These are phyloP conservation scores for Leuciscus waleckii DNA, from an alignment of 2,797 vertebrate genomes.

Conservation along the genomic window DNA sequence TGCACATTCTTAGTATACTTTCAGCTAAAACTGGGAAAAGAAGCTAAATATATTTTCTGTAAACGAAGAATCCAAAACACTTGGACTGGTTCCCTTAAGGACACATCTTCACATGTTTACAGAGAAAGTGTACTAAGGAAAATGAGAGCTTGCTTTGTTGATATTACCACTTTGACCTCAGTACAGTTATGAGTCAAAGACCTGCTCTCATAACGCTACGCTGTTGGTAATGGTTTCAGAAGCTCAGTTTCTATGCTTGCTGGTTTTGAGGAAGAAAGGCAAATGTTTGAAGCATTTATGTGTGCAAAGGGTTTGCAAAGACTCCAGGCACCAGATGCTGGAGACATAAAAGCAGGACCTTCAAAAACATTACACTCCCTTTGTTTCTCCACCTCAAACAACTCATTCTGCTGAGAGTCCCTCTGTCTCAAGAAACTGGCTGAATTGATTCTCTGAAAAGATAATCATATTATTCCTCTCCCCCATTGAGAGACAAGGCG, in stretches of 20 bases:
- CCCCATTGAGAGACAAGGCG: conserved; percentile 51
- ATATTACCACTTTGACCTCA: conserved; percentile 12
- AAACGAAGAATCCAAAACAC: not conserved
- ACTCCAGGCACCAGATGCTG: conserved; percentile 44
- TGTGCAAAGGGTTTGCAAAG: conserved; percentile 38
- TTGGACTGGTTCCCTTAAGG: not conserved
- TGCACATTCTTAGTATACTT: not conserved
- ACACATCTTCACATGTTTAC: not conserved
- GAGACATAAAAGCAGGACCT: conserved; percentile 46
- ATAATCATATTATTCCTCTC: conserved; percentile 54
- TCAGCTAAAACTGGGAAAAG: not conserved
- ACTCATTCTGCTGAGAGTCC: conserved; percentile 35
- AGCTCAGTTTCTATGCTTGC: not conserved
- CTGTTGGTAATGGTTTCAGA: conserved; percentile 12
- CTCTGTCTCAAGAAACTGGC: conserved; percentile 43
- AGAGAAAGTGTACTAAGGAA: not conserved
- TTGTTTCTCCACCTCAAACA: conserved; percentile 51
- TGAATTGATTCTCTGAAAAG: conserved; percentile 56
- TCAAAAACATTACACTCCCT: conserved; percentile 44
- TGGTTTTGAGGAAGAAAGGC: conserved; percentile 16
- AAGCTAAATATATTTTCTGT: not conserved
- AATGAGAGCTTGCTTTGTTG: not conserved
- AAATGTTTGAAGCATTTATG: conserved; percentile 30
- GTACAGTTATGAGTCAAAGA: conserved; percentile 9
- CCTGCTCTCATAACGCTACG: not conserved